phyloP scores from a whole-genome alignment of 2,888 invertebrate species.

The Smittia aterrima region DNA sequence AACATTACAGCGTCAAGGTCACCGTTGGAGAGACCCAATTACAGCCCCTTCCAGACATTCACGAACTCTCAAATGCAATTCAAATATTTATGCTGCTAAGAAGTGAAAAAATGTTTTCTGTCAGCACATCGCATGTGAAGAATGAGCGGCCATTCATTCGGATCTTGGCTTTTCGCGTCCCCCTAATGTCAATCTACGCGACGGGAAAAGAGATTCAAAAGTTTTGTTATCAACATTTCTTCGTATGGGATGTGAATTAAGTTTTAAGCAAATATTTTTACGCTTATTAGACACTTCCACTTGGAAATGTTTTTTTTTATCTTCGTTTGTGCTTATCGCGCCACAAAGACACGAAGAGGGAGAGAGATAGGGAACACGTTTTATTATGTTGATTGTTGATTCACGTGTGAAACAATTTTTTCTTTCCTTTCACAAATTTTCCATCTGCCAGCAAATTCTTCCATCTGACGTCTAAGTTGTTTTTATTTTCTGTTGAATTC shows the following conservation, averaged over 20 bases:
- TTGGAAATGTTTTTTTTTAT: conserved; percentile 19
- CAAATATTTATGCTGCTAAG: too few relatives aligned
- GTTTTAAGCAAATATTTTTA: conserved; percentile 8
- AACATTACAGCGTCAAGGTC: too few relatives aligned
- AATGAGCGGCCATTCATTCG: background rate
- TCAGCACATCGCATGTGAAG: background rate
- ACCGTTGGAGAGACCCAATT: too few relatives aligned
- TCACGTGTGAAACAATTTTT: background rate
- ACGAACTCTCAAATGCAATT: too few relatives aligned
- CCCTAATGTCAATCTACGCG: too few relatives aligned
- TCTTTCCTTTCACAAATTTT: background rate
- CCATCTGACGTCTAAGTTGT: background rate
- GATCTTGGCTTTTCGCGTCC: background rate
- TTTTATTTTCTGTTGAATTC: too few relatives aligned
- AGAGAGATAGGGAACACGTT: background rate
- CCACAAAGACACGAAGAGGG: background rate
- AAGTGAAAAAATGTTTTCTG: too few relatives aligned
- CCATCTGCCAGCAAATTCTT: background rate
- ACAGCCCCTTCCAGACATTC: too few relatives aligned
- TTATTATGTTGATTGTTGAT: conserved; percentile 7
- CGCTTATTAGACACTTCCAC: background rate
- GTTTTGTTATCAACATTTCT: background rate
- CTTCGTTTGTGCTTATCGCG: background rate
- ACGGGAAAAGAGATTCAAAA: too few relatives aligned
- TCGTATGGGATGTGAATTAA: background rate